Evolutionary conservation across 2,113 vertebrate genomes (phyloP), one percentile per base, ranked within the genome.

Genomic region (Takifugu flavidus): DNA sequence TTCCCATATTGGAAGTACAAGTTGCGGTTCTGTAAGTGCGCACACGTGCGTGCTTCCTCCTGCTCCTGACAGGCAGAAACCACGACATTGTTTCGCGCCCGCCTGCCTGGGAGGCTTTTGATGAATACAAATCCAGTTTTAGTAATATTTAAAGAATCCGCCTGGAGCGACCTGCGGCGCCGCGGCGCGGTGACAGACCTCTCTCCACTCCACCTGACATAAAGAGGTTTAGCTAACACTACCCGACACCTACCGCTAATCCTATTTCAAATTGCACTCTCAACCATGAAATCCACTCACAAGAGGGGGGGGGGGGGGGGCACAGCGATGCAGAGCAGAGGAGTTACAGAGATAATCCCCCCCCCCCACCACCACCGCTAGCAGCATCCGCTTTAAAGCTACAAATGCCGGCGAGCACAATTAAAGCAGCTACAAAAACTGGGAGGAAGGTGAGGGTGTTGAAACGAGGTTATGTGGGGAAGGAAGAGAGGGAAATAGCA

Each of bases 221-320:
- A 80, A 84, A 87, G 83, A 82, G 84, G 58, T 87, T 89, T 86
- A 85, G 77, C 75, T 70, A 44, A 73, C 78, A 74, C 80, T 78
- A 81, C 80, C 78, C 70, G 73, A 84, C 87, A 88, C 77, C 79
- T 85, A 73, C 75, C 59, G 82, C 62, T 85, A 86, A 90, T 89
- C 87, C 85, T 79, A 75, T 88, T 86, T 85, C 74, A 84, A 71
- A 86, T 77, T 84, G 81, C 71, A 83, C 78, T 81, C 82, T 82
- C 73, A 87, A 80, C 77, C 82, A 79, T 87, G 77, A 87, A 89
- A 84, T 88, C 87, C 75, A 88, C 81, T 86, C 84, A 81, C 77
- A 80, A 67, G 71, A 79, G 65, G 56, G 63, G 59, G 79, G 72
- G 82, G n/a, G 80, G 72, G 83, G n/a, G 13, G 81, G 67, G 65